Conservation (phyloP, 2,113 vertebrate genomes). For the Brachirus orientalis region DNA sequence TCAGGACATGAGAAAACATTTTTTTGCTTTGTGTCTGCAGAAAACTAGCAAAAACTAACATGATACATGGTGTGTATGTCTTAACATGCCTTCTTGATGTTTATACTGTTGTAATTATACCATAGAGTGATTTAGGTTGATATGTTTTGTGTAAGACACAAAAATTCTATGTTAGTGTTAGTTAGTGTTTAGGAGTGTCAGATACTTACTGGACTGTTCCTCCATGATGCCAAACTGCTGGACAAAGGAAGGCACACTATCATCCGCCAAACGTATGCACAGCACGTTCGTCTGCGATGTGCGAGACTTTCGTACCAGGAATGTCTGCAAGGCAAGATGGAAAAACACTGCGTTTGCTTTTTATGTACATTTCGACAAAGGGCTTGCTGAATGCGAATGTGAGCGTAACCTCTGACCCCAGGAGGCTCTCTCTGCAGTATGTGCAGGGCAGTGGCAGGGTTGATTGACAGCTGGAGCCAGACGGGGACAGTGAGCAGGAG, state of each 20-base stretch:
- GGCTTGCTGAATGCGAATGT: neutral
- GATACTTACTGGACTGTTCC: constrained; percentile 77
- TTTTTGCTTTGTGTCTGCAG: too few species aligned
- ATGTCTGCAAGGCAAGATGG: constrained; percentile 77
- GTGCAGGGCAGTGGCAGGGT: constrained; percentile 88
- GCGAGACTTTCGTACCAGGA: constrained; percentile 89
- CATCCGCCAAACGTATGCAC: constrained; percentile 86
- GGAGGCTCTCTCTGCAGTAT: constrained; percentile 88
- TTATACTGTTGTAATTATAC: too few species aligned
- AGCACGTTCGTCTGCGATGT: constrained; percentile 87
- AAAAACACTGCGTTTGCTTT: neutral
- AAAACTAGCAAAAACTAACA: too few species aligned
- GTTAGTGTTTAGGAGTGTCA: neutral
- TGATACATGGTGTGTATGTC: too few species aligned
- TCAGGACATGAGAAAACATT: too few species aligned
- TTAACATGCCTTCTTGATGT: too few species aligned
- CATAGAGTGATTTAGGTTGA: too few species aligned
- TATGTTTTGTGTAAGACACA: neutral
- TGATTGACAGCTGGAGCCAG: constrained; percentile 90
- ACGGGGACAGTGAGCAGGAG: constrained; percentile 88
- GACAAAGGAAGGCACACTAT: constrained; percentile 87
- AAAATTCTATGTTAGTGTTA: neutral
- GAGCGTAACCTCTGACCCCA: constrained; percentile 84
- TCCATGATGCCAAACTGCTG: constrained; percentile 86
- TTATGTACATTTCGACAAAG: neutral